Evolutionary conservation across 2,797 vertebrate genomes (phyloP).

Genomic region (Catharus ustulatus): DNA sequence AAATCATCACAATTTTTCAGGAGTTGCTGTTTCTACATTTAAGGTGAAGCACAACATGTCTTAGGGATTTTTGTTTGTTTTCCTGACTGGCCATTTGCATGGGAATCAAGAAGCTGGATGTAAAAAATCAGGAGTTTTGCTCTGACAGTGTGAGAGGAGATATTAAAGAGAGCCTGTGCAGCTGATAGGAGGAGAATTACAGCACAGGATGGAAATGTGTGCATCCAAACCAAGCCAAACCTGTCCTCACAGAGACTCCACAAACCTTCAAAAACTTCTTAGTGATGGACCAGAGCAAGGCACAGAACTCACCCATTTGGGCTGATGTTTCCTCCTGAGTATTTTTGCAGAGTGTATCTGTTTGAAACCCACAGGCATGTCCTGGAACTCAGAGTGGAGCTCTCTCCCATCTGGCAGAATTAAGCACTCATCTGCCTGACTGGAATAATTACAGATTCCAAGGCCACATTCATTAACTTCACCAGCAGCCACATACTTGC

Average conservation of each 20-base stretch:
- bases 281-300: not conserved
- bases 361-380: not conserved
- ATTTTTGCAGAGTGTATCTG: not conserved
- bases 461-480: not conserved
- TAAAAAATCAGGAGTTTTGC: not conserved
- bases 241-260: rapidly evolving
- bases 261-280: not conserved
- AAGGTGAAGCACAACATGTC: rapidly evolving
- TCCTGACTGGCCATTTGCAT: not conserved
- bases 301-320: not conserved
- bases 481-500: not conserved
- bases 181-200: not conserved
- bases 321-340: not conserved
- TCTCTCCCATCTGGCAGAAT: constrained; percentile 23
- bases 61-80: not conserved
- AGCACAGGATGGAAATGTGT: not conserved
- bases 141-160: not conserved
- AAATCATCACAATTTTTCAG: not conserved
- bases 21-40: not conserved
- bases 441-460: not conserved
- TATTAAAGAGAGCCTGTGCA: not conserved
- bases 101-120: not conserved
- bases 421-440: not conserved
- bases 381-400: not conserved
- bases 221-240: not conserved